Base-by-base conservation (phyloP, 2,888 invertebrate species). In the Leptopterna dolabrata region DNA sequence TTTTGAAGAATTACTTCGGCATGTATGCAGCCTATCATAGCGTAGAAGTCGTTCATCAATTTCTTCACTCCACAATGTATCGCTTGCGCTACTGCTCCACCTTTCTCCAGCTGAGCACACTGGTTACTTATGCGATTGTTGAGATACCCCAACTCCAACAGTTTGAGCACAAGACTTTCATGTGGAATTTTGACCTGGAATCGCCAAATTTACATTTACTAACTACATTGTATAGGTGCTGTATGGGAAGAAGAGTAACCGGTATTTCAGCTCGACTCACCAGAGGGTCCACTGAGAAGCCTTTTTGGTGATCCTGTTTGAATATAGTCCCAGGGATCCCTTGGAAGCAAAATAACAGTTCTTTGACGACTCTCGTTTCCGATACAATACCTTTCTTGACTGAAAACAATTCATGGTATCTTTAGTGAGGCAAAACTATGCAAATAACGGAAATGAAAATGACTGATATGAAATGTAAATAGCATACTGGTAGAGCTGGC, bases 1-100 rank as follows among this genome's bases (percentile, higher is more conserved):
- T n/a, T n/a, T n/a, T n/a, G n/a, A n/a, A n/a, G 9, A 55, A 92
- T 92, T 91, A 97, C 96, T 94, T 97, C 96, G 85, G 97, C 96
- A 92, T 98, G 97, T 83, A 98, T 93, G 83, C 96, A 93, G 0
- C 98, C 97, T 87, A 99, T 94, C 90, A 97, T 95, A 89, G 97
- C 94, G 91, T 97, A 98, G 92, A 97, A 98, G 91, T 96, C 96
- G 0, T 95, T 95, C 16, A 99, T 92, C 92, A 98, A 97, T 87
- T 96, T 95, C 90, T 96, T 95, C 87, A 99, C 93, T 1, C 96
- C 96, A 1, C 97, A 94, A 86, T 97, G 95, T 89, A 98, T 94
- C 83, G 98, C 97, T 92, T 98, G 96, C 1, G 95, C 95, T 92
- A 97, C 95, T 85, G 96, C 92, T 76, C 97, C 97, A 91, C 91